phyloP scores from a whole-genome alignment of 2,888 invertebrate genomes.

The Sialis lutaria region DNA sequence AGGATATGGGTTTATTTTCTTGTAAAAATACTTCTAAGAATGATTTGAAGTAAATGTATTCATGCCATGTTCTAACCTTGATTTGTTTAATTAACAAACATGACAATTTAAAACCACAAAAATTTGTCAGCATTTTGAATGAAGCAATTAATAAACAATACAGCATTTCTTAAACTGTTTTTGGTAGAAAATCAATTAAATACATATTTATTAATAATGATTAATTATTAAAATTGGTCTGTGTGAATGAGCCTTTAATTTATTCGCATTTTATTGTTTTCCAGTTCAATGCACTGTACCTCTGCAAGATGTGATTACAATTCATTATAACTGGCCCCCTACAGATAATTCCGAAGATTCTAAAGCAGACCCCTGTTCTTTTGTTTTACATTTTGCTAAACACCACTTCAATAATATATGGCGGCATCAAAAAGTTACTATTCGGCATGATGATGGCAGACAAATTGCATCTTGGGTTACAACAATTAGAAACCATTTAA shows the following conservation, averaged over 20 bases:
- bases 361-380: constrained; percentile 26
- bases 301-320: constrained; percentile 35
- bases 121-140: not conserved
- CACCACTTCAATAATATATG: constrained; percentile 35
- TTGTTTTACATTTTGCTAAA: constrained; percentile 44
- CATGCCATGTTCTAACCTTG: too few species aligned
- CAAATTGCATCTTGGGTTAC: constrained; percentile 45
- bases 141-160: not conserved
- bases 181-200: too few species aligned
- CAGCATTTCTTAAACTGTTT: too few species aligned
- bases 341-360: constrained; percentile 22
- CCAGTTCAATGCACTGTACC: constrained; percentile 34
- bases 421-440: constrained; percentile 34
- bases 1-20: too few species aligned
- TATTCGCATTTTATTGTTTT: constrained; percentile 11
- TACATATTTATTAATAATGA: not conserved
- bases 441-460: constrained; percentile 38
- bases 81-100: too few species aligned
- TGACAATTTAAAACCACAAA: not conserved
- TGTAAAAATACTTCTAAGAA: too few species aligned
- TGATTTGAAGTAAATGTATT: too few species aligned
- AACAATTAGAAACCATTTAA: constrained; percentile 33
- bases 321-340: constrained; percentile 27
- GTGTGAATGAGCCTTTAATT: not conserved
- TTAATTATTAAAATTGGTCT: not conserved